Base-by-base conservation (phyloP, 2,113 vertebrate genomes). In the Erythrocebus patas region DNA sequence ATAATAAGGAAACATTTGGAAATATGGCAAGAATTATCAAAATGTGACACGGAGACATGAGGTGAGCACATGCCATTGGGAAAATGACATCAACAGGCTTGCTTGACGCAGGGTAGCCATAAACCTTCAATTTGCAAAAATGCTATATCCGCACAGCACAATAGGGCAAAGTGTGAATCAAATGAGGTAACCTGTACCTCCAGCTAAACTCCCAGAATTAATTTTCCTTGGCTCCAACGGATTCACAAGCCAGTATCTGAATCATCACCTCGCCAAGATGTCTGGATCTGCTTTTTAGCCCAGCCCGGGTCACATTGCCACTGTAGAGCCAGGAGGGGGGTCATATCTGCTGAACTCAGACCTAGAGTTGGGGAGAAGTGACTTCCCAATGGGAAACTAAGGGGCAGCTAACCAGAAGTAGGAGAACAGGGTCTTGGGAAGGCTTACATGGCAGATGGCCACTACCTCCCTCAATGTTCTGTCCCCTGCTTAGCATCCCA, bases 401-500 rank as follows among this genome's bases (percentile, higher is more conserved):
- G 18, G n/a, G 23, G 8, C 9, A 38, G 22, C 22, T 22, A 8
- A 8, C 17, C 25, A 43, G 27, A 68, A 76, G 4, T 18, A 68
- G 25, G 45, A 10, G n/a, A 17, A 38, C 3, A 9, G 64, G 38
- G 45, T 14, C 38, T 57, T 38, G 30, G 85, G 85, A 66, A 18
- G 50, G 20, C 20, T n/a, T 66, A 12, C 30, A 1, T 6, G 6
- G 14, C 68, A 35, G n/a, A 22, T 1, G 23, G 38, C 59, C 70
- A 35, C 40, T 5, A 2, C 61, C 20, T 52, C 17, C 45, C 48
- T 40, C 9, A 35, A 5, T 0, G 35, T 4, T 48, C 43, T 25
- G 57, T 38, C 45, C 23, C 6, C 30, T 4, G 23, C 27, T 25
- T 3, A 10, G 35, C 1, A 12, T 11, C 30, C 64, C 2, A 0